These are phyloP conservation scores for Sapayoa aenigma DNA, from an alignment of 2,113 vertebrate species.

Conservation along the genomic window DNA sequence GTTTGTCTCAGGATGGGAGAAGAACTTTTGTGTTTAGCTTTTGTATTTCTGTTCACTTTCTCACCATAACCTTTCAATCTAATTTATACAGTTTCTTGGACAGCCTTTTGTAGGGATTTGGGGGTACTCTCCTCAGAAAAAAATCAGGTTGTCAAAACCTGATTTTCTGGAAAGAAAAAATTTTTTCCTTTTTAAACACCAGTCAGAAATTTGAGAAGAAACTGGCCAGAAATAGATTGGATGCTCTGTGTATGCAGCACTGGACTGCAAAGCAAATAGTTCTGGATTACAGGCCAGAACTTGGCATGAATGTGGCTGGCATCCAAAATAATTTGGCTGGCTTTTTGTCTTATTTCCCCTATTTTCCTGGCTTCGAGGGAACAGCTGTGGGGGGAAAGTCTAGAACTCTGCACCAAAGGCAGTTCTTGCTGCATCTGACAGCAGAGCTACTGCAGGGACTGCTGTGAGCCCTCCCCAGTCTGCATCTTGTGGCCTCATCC, in stretches of 20 bases:
- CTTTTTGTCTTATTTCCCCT: background rate
- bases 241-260: background rate
- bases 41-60: background rate
- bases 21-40: background rate
- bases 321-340: background rate
- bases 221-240: background rate
- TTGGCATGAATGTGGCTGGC: background rate
- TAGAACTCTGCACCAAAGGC: background rate
- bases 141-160: background rate
- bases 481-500: background rate
- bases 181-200: background rate
- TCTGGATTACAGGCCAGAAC: background rate
- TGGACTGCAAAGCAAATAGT: background rate
- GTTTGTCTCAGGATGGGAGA: background rate
- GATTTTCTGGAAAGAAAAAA: background rate
- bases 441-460: background rate
- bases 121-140: background rate
- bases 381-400: background rate
- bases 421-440: background rate
- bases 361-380: background rate
- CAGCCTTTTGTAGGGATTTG: background rate
- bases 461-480: fast-evolving
- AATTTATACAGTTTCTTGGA: background rate
- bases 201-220: background rate
- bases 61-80: background rate